Conservation (phyloP, 2,888 invertebrate species). For the Drosophila stalkeri region DNA sequence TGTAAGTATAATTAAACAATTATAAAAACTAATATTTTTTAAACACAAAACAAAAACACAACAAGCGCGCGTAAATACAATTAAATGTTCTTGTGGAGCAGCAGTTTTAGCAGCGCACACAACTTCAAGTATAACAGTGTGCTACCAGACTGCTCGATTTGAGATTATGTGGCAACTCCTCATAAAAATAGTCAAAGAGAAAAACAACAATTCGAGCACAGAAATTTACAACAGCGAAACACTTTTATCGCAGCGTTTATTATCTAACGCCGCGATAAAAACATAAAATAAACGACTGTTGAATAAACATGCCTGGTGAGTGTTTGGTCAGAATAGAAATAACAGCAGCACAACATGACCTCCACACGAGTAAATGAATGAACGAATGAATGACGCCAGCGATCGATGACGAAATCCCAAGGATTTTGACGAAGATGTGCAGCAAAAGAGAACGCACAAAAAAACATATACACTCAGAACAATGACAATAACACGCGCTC, state of each 20-base stretch:
- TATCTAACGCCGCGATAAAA: slow-evolving; percentile 68
- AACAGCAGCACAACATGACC: slow-evolving; percentile 19
- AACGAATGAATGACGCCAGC: slow-evolving; percentile 47
- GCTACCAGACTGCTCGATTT: slow-evolving; percentile 25
- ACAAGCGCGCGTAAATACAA: neutral
- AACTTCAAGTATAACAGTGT: slow-evolving; percentile 20
- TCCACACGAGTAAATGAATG: slow-evolving; percentile 30
- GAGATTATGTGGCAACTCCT: slow-evolving; percentile 33
- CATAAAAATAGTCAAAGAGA: slow-evolving; percentile 18
- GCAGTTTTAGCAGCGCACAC: slow-evolving; percentile 29
- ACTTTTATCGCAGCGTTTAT: slow-evolving; percentile 61
- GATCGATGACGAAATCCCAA: slow-evolving; percentile 26
- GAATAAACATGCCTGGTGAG: slow-evolving; percentile 72
- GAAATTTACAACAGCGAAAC: slow-evolving; percentile 26
- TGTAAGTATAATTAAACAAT: slow-evolving; percentile 88
- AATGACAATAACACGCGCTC: slow-evolving; percentile 1
- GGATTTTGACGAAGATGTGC: slow-evolving; percentile 35
- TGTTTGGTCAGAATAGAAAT: slow-evolving; percentile 6
- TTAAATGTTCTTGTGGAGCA: slow-evolving; percentile 14
- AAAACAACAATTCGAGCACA: slow-evolving; percentile 41
- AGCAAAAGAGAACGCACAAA: slow-evolving; percentile 11
- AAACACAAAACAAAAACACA: neutral
- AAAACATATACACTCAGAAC: neutral
- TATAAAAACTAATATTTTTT: neutral
- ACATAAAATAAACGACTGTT: slow-evolving; percentile 24